These are phyloP conservation scores for Isichthys henryi DNA, from an alignment of 2,113 vertebrate genomes.

Conservation along the genomic window DNA sequence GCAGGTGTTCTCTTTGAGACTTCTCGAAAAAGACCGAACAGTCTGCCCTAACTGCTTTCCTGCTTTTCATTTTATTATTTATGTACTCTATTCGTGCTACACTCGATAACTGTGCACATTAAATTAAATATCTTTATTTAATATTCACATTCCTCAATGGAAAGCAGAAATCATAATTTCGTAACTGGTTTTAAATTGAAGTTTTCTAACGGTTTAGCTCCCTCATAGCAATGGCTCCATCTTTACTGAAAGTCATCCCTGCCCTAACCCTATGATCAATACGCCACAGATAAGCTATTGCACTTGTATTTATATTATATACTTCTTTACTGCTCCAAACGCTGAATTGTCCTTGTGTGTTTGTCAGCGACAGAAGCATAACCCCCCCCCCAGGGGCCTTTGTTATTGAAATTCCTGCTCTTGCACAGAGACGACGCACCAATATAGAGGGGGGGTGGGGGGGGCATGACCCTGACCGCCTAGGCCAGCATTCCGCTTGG, in stretches of 20 bases:
- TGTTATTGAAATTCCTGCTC: slow-evolving; percentile 57
- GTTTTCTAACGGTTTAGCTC: background rate
- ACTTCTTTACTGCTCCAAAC: background rate
- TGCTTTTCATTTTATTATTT: background rate
- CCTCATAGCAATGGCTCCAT: background rate
- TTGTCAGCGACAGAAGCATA: slow-evolving; percentile 18
- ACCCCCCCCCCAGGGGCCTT: slow-evolving; percentile 27
- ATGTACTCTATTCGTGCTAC: background rate
- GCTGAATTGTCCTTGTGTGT: slow-evolving; percentile 34
- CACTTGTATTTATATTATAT: background rate
- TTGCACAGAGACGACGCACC: slow-evolving; percentile 37
- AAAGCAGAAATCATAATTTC: background rate
- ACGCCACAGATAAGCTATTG: background rate
- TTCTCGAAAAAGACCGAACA: background rate
- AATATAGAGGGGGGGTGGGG: slow-evolving; percentile 20
- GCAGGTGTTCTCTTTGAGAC: background rate
- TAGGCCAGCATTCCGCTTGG: slow-evolving; percentile 20
- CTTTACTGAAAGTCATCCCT: background rate
- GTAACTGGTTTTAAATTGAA: background rate
- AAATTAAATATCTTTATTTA: background rate
- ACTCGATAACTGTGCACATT: background rate
- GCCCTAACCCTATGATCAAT: background rate
- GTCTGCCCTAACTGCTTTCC: background rate
- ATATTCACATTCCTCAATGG: background rate
- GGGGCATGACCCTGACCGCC: slow-evolving; percentile 38